Base-by-base conservation (phyloP, 2,888 invertebrate species). In the Tenthredo mesomela region DNA sequence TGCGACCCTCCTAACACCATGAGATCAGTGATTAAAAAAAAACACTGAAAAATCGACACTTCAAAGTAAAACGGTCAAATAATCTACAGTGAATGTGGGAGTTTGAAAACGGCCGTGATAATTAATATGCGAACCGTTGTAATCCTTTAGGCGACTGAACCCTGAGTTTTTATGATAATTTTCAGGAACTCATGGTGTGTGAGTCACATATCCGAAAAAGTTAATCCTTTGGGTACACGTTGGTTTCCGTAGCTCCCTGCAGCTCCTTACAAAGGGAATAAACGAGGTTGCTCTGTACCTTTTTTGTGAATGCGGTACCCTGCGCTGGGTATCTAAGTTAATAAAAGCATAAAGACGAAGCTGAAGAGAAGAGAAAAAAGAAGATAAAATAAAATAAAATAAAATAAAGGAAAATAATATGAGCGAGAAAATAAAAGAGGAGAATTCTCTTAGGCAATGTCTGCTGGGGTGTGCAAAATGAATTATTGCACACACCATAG, bases 401-500 rank as follows among this genome's bases (percentile, higher is more conserved):
- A 37, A 47, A 29, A 25, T n/a, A 9, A 40, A 9, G 12, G 15
- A 50, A 25, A 77, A 15, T 3, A 29, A 29, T n/a, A n/a, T 21
- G 18, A 40, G 77, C 29, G 29, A 54, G 58, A 40, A 80, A 80
- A 80, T 80, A 61, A 80, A 40, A 80, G 80, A 61, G 37, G 21
- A 33, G 61, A 80, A 80, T 80, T 80, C 61, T 61, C 61, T 40
- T 40, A 6, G 37, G 58, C 78, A 37, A 37, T 61, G 37, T 80
- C 61, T 61, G 80, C 40, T 18, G 25, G 61, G 33, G 61, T 33
- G 78, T 61, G 61, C 25, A 12, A 78, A 78, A 78, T 78, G 78
- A 78, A 78, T 78, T 78, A 78, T 78, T 78, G 58, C 78, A 78
- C 50, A 58, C 33, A 78, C 54, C 78, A 37, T 37, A n/a, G 78